phyloP scores from a whole-genome alignment of 2,113 vertebrate genomes.

The Verasper variegatus region DNA sequence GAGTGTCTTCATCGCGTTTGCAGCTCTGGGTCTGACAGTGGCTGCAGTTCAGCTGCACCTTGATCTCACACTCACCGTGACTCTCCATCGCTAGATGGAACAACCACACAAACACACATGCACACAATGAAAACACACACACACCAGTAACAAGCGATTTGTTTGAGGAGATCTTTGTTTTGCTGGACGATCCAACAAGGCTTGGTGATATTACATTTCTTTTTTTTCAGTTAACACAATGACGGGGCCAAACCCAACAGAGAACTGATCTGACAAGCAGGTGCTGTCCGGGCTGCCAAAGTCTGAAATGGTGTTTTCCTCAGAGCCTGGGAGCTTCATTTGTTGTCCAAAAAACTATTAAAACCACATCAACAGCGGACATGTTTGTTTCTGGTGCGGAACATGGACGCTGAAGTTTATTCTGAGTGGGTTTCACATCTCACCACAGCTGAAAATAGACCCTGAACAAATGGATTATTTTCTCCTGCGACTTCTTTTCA shows the following conservation, averaged over 20 bases:
- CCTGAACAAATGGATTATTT: neutral
- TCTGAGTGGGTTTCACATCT: neutral
- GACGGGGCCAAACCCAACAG: neutral
- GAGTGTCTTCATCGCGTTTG: conserved; percentile 82
- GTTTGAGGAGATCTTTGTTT: neutral
- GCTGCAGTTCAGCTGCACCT: conserved; percentile 89
- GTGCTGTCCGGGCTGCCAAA: neutral
- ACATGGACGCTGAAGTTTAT: neutral
- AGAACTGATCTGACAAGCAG: neutral
- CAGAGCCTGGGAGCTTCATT: too few species aligned
- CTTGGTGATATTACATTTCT: neutral
- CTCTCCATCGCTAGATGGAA: conserved; percentile 86
- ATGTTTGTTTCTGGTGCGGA: neutral
- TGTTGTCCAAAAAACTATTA: neutral
- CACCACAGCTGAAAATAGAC: neutral
- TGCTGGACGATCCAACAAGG: neutral
- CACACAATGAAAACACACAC: neutral
- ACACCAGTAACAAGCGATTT: neutral
- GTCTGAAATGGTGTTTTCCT: too few species aligned
- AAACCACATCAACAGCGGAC: neutral
- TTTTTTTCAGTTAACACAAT: neutral
- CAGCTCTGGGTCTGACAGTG: conserved; percentile 91
- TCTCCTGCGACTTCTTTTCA: neutral
- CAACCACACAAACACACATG: neutral
- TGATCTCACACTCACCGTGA: conserved; percentile 90